Evolutionary conservation across 2,888 invertebrate species (phyloP).

Genomic region (Euzophera pinguis): DNA sequence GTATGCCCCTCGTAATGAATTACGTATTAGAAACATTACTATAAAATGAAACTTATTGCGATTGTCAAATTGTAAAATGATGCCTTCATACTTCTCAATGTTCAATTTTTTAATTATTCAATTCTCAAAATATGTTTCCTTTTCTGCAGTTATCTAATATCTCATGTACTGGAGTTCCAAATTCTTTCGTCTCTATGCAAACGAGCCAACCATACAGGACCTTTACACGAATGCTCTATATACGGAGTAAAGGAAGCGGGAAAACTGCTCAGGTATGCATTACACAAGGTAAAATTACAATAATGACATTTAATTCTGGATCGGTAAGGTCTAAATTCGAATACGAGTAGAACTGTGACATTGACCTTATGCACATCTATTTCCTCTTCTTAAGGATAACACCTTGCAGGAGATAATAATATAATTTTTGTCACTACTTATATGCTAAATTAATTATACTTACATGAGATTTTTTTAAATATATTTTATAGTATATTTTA

Average conservation of each 20-base stretch:
- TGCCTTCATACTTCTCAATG: too few relatives aligned
- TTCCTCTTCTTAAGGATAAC: conserved; percentile 1
- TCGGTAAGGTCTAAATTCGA: too few relatives aligned
- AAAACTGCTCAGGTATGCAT: conserved; percentile 74
- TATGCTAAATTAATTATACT: too few relatives aligned
- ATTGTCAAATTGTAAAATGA: too few relatives aligned
- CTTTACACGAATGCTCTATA: conserved; percentile 86
- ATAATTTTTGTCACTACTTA: too few relatives aligned
- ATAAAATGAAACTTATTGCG: too few relatives aligned
- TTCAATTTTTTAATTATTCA: too few relatives aligned
- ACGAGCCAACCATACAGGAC: conserved; percentile 81
- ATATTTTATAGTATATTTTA: too few relatives aligned
- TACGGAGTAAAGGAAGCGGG: conserved; percentile 84
- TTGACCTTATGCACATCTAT: neutral
- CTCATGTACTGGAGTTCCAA: conserved; percentile 88
- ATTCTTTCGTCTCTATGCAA: conserved; percentile 85
- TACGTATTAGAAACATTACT: too few relatives aligned
- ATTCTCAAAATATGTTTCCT: conserved; percentile 2
- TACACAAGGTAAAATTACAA: conserved; percentile 13
- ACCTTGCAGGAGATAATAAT: neutral
- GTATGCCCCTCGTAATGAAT: too few relatives aligned
- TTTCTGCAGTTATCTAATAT: conserved; percentile 78
- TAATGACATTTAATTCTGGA: too few relatives aligned
- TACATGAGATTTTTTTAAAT: too few relatives aligned
- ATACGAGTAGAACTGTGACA: neutral